Evolutionary conservation across 2,888 invertebrate genomes (phyloP).

Genomic region (Aricia artaxerxes): DNA sequence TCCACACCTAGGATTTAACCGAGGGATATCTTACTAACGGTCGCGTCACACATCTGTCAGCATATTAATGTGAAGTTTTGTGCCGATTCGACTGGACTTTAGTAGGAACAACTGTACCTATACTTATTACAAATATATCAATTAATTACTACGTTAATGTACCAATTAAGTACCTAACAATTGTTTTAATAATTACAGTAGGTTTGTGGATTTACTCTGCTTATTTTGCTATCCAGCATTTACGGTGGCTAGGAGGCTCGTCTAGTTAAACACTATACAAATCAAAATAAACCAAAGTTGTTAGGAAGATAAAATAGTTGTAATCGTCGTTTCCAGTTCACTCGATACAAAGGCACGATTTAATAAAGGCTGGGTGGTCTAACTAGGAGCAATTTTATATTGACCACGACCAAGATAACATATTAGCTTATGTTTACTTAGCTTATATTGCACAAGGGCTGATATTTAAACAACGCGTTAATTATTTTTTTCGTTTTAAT

Average conservation of each 20-base stretch:
- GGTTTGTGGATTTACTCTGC: no score
- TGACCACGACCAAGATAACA: conserved; percentile 30
- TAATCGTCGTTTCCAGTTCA: conserved; percentile 21
- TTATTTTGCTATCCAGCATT: not conserved
- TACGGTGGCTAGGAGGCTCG: not conserved
- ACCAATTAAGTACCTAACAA: no score
- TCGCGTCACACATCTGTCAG: conserved; percentile 45
- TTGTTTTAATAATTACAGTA: no score
- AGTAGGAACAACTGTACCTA: no score
- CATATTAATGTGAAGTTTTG: conserved; percentile 38
- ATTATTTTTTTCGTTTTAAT: no score
- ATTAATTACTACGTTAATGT: no score
- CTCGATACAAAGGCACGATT: conserved; percentile 36
- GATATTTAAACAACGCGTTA: no score
- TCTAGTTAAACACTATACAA: not conserved
- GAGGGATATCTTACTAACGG: conserved; percentile 61
- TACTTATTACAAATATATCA: no score
- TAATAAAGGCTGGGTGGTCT: conserved; percentile 43
- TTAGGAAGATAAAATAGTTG: not conserved
- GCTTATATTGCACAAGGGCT: no score
- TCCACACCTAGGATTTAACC: conserved; percentile 58
- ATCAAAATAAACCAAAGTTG: not conserved
- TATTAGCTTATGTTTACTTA: conserved; percentile 3
- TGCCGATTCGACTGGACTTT: no score
- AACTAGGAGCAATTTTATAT: conserved; percentile 33